Evolutionary conservation across 2,797 vertebrate species (phyloP).

Genomic region (Chloroceryle inda): DNA sequence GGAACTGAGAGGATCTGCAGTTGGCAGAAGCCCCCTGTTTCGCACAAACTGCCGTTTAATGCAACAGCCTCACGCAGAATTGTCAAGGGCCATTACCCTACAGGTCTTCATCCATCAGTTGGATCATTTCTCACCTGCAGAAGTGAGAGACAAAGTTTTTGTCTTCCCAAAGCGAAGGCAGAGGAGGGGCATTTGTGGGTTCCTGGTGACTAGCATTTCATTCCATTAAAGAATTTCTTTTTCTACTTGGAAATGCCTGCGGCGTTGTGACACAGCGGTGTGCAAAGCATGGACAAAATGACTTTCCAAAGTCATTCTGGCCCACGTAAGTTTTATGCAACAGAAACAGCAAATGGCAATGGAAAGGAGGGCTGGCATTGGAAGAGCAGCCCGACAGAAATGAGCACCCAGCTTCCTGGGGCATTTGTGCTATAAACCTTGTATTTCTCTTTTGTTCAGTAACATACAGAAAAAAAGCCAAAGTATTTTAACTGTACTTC

Average conservation of each 20-base stretch:
- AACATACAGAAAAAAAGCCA: not conserved
- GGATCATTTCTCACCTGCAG: not conserved
- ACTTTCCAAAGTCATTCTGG: not conserved
- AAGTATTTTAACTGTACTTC: not conserved
- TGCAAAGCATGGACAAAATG: not conserved
- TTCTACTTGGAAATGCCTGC: not conserved
- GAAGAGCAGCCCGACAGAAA: not conserved
- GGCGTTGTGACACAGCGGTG: not conserved
- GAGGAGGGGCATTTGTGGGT: no score
- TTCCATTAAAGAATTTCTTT: not conserved
- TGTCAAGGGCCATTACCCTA: not conserved
- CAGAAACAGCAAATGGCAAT: not conserved
- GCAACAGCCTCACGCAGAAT: not conserved
- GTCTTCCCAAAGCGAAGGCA: not conserved
- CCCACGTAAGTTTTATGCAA: not conserved
- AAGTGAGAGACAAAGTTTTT: not conserved
- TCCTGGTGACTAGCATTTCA: not conserved
- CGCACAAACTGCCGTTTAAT: not conserved
- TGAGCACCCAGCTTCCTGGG: not conserved
- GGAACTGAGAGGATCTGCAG: not conserved
- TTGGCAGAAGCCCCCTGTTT: not conserved
- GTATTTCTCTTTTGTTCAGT: not conserved
- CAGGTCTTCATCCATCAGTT: not conserved
- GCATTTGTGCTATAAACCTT: not conserved
- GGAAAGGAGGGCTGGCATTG: not conserved